Evolutionary conservation across 2,797 vertebrate genomes (phyloP).

Genomic region (Poecilia wingei): DNA sequence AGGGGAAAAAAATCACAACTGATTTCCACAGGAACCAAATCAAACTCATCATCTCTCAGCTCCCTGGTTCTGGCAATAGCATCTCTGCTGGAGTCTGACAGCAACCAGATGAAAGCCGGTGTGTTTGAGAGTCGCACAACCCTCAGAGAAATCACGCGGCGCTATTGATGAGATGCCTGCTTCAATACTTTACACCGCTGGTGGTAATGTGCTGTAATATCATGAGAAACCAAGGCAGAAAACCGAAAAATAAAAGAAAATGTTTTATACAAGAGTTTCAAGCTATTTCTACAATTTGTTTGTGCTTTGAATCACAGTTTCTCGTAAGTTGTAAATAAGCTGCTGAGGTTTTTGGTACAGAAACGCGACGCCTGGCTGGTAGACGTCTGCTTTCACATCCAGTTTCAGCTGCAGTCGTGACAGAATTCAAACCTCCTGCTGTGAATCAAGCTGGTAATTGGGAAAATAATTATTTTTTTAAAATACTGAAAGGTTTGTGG

Average conservation of each 20-base stretch:
- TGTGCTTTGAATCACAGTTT: neutral
- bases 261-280: slow-evolving; percentile 12
- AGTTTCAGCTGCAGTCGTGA: slow-evolving; percentile 23
- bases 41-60: slow-evolving; percentile 21
- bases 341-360: slow-evolving; percentile 27
- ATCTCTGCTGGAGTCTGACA: slow-evolving; percentile 54
- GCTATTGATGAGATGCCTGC: slow-evolving; percentile 38
- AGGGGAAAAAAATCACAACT: slow-evolving; percentile 4
- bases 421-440: slow-evolving; percentile 38
- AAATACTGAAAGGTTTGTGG: slow-evolving; percentile 3
- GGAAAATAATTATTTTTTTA: neutral
- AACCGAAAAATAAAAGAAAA: slow-evolving; percentile 9
- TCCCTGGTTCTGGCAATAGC: slow-evolving; percentile 18
- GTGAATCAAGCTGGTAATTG: slow-evolving; percentile 39
- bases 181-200: slow-evolving; percentile 26
- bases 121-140: slow-evolving; percentile 30
- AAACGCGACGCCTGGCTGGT: slow-evolving; percentile 31
- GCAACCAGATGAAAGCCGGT: slow-evolving; percentile 47
- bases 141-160: slow-evolving; percentile 30
- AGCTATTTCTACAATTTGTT: neutral
- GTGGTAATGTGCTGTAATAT: slow-evolving; percentile 19
- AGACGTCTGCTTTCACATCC: slow-evolving; percentile 25
- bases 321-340: slow-evolving; percentile 1
- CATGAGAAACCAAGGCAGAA: slow-evolving; percentile 13
- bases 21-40: slow-evolving; percentile 37